phyloP scores from a whole-genome alignment of 30 jellyfish, hydroid and myxozoan species.

The Cassiopea andromeda region DNA sequence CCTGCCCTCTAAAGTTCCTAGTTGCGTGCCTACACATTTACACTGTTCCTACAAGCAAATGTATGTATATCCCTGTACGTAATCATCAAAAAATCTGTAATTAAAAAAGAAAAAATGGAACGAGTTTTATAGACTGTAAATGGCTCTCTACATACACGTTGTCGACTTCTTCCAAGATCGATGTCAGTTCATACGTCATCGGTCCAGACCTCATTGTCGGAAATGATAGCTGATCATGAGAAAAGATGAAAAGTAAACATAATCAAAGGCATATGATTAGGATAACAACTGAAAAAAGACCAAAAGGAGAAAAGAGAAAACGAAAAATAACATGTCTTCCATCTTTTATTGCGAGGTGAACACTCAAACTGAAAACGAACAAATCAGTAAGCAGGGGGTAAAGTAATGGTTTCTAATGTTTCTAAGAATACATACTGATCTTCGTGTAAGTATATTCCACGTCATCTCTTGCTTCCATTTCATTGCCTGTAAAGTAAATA shows the following conservation, averaged over 20 bases:
- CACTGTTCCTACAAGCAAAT: too few relatives aligned
- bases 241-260: neutral
- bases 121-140: neutral
- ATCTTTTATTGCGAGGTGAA: neutral
- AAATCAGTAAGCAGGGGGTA: neutral
- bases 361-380: neutral
- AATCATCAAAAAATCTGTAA: too few relatives aligned
- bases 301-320: neutral
- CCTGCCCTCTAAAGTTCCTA: too few relatives aligned
- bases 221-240: neutral
- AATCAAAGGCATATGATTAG: neutral
- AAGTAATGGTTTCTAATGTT: neutral
- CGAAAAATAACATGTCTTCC: neutral
- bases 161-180: slow-evolving; percentile 21
- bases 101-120: neutral
- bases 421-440: slow-evolving; percentile 29
- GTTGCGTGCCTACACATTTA: too few relatives aligned
- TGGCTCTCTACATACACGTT: neutral
- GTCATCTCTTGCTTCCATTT: slow-evolving; percentile 60
- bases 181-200: slow-evolving; percentile 48
- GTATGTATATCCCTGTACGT: too few relatives aligned
- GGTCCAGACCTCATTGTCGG: slow-evolving; percentile 5
- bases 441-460: slow-evolving; percentile 39
- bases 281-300: neutral
- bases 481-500: slow-evolving; percentile 21